Base-by-base conservation (phyloP, 2,888 invertebrate species). In the Cheilosia impressa region DNA sequence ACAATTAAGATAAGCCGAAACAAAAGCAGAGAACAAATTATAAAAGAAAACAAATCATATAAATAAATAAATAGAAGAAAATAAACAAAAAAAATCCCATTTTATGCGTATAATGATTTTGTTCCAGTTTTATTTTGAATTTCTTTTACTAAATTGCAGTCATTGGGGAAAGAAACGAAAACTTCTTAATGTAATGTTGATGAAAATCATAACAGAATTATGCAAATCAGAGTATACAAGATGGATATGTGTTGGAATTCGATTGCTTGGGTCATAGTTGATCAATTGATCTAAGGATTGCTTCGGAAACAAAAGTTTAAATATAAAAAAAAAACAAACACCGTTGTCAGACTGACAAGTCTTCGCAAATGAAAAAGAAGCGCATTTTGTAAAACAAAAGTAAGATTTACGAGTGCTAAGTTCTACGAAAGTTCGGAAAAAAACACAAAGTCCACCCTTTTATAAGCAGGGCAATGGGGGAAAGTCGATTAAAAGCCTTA, bases 1-100 rank as follows among this genome's bases (percentile, higher is more conserved):
- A 88, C 76, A 89, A 88, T 80, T 81, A 88, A 87, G 78, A 88
- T 88, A 84, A 82, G 84, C 82, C 78, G 66, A 81, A 89, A 84
- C 65, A 62, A 77, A 87, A 87, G 55, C 57, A 88, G 65, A 77
- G 27, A 55, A 76, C 66, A 68, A 75, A 52, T 58, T 82, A 72
- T 65, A 60, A 80, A 79, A 73, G 50, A 34, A 63, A 73, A 55
- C 10, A 55, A 55, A 53, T 24, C n/a, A 15, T 31, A 27, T 15
- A 27, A 71, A 73, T 41, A 60, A 68, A 71, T 50, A n/a, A 80
- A 53, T 22, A 55, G 68, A 75, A 75, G 75, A 60, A 58, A 79
- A 34, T 7, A 60, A 27, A 27, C 6, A 2, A 27, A 5, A 77
- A 63, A 45, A 47, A 41, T 60, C 53, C 66, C 62, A 68, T 53